A percentile compares a stretch with the other conserved stretches of the same genome.
Conservation (phyloP, 2,113 vertebrate species). For the Albula glossodonta region DNA sequence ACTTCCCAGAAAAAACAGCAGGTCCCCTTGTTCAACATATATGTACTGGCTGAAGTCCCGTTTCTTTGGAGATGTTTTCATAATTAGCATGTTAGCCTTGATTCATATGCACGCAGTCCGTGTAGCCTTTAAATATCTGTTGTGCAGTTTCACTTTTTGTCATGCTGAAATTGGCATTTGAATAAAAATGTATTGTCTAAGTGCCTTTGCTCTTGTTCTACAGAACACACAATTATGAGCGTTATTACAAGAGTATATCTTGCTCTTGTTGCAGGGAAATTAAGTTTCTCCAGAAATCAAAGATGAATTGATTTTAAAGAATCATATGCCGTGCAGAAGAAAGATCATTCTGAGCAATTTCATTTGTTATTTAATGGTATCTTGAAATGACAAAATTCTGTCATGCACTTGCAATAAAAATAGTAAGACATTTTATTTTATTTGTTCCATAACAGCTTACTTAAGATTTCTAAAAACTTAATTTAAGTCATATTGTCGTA, state of each 20-base stretch:
- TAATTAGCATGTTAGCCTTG: conserved; percentile 68
- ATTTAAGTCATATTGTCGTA: conserved; percentile 65
- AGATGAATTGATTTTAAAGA: conserved; percentile 62
- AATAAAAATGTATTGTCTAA: conserved; percentile 72
- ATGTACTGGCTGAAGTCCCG: conserved; percentile 1
- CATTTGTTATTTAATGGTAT: conserved; percentile 69
- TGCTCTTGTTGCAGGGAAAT: conserved; percentile 73
- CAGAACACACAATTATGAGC: conserved; percentile 70
- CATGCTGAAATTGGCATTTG: conserved; percentile 65
- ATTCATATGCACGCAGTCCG: conserved; percentile 61
- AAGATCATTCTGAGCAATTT: conserved; percentile 66
- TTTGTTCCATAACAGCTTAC: conserved; percentile 65
- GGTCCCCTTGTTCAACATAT: conserved; percentile 44
- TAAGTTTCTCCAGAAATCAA: conserved; percentile 71
- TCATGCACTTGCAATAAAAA: conserved; percentile 62
- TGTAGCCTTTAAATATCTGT: conserved; percentile 59
- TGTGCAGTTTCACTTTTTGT: conserved; percentile 9
- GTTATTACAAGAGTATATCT: conserved; percentile 75
- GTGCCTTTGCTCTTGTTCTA: conserved; percentile 73
- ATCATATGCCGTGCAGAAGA: conserved; percentile 57
- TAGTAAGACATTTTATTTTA: conserved; percentile 69
- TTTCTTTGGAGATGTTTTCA: conserved; percentile 61
- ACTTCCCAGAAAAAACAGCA: conserved; percentile 69
- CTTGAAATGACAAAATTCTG: conserved; percentile 63
- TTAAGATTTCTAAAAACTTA: conserved; percentile 61